A percentile compares a stretch with the other conserved stretches of the same genome.
Evolutionary conservation across 2,797 vertebrate genomes (phyloP).

Genomic region (Hemitrygon akajei): DNA sequence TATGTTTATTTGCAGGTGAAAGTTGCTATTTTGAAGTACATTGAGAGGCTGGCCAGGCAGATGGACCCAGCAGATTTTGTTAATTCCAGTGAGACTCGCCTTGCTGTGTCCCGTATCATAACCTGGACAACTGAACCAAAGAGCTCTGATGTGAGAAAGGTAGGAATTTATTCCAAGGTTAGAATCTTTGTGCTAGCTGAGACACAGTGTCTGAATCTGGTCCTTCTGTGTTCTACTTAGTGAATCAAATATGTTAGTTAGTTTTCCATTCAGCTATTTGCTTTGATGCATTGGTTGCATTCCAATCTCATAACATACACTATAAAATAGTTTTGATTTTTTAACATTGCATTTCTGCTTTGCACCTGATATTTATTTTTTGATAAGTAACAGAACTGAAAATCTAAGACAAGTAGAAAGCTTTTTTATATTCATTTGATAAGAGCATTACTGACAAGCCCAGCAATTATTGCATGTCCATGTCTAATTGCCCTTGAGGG

Average conservation of each 20-base stretch:
- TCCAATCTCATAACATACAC: background rate
- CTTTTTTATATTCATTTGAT: too few relatives aligned
- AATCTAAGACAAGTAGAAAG: background rate
- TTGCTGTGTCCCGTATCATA: conserved; percentile 91
- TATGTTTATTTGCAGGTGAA: conserved; percentile 67
- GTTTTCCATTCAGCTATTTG: background rate
- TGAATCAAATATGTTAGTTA: background rate
- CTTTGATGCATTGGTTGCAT: background rate
- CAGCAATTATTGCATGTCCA: too few relatives aligned
- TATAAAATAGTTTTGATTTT: background rate
- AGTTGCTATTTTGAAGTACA: conserved; percentile 88
- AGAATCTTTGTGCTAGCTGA: background rate
- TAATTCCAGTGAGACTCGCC: conserved; percentile 89
- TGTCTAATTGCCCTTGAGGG: too few relatives aligned
- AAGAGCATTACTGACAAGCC: too few relatives aligned
- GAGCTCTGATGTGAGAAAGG: conserved; percentile 94
- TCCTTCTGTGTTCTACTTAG: background rate
- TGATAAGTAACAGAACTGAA: background rate
- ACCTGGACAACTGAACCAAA: conserved; percentile 96
- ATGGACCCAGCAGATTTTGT: conserved; percentile 92
- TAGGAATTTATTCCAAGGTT: conserved; percentile 45
- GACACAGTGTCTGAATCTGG: background rate
- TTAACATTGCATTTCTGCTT: background rate
- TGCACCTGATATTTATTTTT: background rate
- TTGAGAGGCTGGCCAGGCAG: conserved; percentile 79